Percentiles rank a stretch among this genome's conserved stretches.
Evolutionary conservation across 2,888 invertebrate species (phyloP).

Genomic region (Eristalis pertinax): DNA sequence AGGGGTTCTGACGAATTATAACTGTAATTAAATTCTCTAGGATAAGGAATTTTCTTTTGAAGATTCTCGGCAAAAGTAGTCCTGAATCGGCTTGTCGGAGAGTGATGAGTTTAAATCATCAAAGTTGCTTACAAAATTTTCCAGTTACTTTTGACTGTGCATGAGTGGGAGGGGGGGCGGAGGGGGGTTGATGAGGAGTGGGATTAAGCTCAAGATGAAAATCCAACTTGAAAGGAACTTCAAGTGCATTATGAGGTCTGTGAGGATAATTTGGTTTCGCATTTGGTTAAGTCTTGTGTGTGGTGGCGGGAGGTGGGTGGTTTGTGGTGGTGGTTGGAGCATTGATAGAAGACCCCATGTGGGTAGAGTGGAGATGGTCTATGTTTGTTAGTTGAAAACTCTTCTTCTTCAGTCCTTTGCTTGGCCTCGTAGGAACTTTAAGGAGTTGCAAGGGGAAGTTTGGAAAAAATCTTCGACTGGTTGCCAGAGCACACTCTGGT

Average conservation of each 20-base stretch:
- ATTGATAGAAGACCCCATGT: too few species aligned
- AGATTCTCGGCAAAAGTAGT: neutral
- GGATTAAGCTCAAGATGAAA: neutral
- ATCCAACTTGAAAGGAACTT: neutral
- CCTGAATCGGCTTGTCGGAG: neutral
- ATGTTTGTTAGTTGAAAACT: neutral
- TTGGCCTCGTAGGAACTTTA: too few species aligned
- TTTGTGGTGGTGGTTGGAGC: too few species aligned
- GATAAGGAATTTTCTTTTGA: slow-evolving; percentile 44
- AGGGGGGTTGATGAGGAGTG: neutral
- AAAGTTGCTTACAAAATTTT: slow-evolving; percentile 25
- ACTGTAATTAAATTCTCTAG: slow-evolving; percentile 48
- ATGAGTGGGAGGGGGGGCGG: neutral
- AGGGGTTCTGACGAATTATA: slow-evolving; percentile 39
- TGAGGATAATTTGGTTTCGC: neutral
- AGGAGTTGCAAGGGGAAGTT: too few species aligned
- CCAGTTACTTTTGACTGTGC: neutral
- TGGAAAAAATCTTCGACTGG: too few species aligned
- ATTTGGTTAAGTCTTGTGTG: neutral
- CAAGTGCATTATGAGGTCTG: neutral
- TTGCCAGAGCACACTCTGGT: too few species aligned
- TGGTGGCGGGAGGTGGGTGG: neutral
- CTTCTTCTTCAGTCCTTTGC: neutral
- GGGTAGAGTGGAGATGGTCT: too few species aligned
- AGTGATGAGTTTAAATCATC: slow-evolving; percentile 9